These are phyloP conservation scores for Corythaixoides concolor DNA, from an alignment of 2,113 vertebrate genomes.

Conservation along the genomic window DNA sequence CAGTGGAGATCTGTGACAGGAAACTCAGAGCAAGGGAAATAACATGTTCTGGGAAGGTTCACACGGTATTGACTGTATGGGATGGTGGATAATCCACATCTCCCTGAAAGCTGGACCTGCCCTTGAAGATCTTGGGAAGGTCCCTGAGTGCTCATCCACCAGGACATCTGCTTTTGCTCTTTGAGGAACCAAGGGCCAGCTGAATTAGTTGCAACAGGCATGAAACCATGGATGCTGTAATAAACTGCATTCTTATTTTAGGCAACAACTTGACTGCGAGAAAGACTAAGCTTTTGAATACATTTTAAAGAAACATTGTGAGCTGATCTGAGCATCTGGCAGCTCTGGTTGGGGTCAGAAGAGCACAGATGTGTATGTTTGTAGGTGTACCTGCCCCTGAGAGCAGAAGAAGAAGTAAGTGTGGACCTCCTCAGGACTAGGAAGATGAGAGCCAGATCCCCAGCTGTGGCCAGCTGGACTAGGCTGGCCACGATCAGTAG, in stretches of 20 bases:
- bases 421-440: background rate
- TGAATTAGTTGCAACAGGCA: background rate
- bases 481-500: background rate
- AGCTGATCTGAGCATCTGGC: background rate
- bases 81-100: background rate
- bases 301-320: accelerated
- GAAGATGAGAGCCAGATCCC: background rate
- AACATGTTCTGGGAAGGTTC: background rate
- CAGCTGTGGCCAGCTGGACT: background rate
- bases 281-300: background rate
- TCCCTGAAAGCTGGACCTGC: background rate
- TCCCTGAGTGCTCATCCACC: background rate
- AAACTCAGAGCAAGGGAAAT: background rate
- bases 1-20: background rate
- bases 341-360: background rate
- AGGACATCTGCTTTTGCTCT: background rate
- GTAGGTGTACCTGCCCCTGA: background rate
- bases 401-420: background rate
- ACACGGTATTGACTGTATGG: background rate
- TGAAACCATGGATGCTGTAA: accelerated
- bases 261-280: background rate
- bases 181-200: background rate
- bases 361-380: background rate
- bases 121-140: background rate
- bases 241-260: background rate